phyloP scores from a whole-genome alignment of 1,140 invertebrate genomes.

The Campoletis sonorensis region DNA sequence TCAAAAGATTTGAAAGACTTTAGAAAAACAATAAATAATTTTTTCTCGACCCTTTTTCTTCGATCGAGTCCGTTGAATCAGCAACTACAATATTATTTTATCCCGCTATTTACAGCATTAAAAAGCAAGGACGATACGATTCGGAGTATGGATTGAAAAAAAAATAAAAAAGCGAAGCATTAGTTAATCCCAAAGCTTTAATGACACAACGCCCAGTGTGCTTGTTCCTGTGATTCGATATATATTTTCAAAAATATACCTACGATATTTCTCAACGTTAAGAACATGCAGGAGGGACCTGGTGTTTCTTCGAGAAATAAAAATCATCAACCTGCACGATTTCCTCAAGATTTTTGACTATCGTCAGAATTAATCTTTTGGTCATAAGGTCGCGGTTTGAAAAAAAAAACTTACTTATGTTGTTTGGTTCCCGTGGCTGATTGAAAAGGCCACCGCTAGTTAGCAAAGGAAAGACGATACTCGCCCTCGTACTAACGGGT shows the following conservation, averaged over 20 bases:
- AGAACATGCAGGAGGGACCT: slow-evolving; percentile 1
- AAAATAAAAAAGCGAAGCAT: too few species aligned
- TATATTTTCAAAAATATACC: not conserved
- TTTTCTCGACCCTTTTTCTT: slow-evolving; percentile 27
- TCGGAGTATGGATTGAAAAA: not conserved
- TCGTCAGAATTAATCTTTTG: not conserved
- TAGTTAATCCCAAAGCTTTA: not conserved
- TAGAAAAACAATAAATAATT: not conserved
- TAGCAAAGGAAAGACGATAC: slow-evolving; percentile 86
- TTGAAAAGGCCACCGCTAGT: slow-evolving; percentile 75
- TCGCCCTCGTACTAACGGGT: slow-evolving; percentile 83
- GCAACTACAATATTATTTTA: slow-evolving; percentile 7
- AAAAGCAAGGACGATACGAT: slow-evolving; percentile 25
- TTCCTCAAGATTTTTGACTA: not conserved
- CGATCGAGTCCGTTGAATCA: slow-evolving; percentile 37
- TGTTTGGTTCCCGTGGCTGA: slow-evolving; percentile 72
- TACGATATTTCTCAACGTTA: slow-evolving; percentile 6
- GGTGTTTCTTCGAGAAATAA: not conserved
- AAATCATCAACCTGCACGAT: not conserved
- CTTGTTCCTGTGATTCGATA: slow-evolving; percentile 23
- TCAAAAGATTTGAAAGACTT: slow-evolving; percentile 18
- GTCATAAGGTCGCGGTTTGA: not conserved
- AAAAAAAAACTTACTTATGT: slow-evolving; percentile 74
- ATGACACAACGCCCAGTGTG: slow-evolving; percentile 22
- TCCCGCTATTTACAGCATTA: slow-evolving; percentile 30